These are phyloP conservation scores for Tachyglossus aculeatus DNA, from an alignment of 2,797 vertebrate species.

Conservation along the genomic window DNA sequence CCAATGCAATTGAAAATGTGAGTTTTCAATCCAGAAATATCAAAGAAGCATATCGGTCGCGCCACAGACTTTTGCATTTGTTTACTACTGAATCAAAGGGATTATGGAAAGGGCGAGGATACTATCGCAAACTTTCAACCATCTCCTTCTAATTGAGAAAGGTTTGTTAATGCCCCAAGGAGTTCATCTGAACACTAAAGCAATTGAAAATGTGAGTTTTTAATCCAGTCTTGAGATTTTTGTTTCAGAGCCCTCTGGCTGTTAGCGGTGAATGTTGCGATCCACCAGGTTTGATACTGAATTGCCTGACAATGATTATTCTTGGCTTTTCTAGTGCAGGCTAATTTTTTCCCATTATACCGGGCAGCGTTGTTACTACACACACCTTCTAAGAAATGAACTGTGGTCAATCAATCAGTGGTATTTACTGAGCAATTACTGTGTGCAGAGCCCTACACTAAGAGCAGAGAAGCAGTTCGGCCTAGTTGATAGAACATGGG, in stretches of 20 bases:
- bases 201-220: slow-evolving; percentile 14
- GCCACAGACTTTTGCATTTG: background rate
- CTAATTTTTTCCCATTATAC: background rate
- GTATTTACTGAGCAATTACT: too few relatives aligned
- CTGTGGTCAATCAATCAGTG: too few relatives aligned
- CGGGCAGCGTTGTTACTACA: background rate
- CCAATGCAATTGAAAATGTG: too few relatives aligned
- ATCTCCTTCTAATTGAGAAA: slow-evolving; percentile 1
- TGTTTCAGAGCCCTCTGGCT: background rate
- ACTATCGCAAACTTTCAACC: background rate
- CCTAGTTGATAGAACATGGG: too few relatives aligned
- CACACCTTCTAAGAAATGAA: background rate
- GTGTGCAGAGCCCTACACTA: too few relatives aligned
- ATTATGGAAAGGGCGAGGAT: slow-evolving; percentile 13
- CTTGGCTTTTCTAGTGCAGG: background rate
- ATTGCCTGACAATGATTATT: background rate
- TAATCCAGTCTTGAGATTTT: background rate
- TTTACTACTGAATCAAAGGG: background rate
- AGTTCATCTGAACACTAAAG: slow-evolving; percentile 8
- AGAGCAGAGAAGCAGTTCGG: too few relatives aligned
- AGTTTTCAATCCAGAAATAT: slow-evolving; percentile 11
- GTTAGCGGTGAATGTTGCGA: background rate
- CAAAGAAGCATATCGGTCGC: background rate
- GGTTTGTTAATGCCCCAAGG: slow-evolving; percentile 10
- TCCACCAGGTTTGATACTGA: background rate